Evolutionary conservation across 64 coral and sea anemone genomes (phyloP).

Genomic region (Montipora capricornis): DNA sequence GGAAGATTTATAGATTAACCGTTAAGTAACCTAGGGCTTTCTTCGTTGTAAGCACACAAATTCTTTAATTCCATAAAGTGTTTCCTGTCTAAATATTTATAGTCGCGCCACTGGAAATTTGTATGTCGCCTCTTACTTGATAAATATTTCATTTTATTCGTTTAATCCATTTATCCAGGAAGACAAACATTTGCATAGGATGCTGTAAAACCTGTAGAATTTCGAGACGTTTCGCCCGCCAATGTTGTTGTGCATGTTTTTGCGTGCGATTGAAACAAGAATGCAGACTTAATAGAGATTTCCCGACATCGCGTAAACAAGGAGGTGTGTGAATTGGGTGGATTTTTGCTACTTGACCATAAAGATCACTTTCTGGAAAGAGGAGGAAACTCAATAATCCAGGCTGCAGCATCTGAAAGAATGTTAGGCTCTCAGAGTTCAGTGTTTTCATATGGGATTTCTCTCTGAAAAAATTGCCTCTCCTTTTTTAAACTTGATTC

Average conservation of each 20-base stretch:
- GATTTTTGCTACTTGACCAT: background rate
- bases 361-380: background rate
- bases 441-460: no score
- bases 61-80: background rate
- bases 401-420: no score
- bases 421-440: no score
- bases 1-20: background rate
- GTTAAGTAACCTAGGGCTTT: background rate
- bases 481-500: no score
- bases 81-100: background rate
- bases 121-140: background rate
- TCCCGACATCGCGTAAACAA: background rate
- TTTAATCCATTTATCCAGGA: background rate
- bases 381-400: background rate
- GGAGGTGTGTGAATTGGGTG: background rate
- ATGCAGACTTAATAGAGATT: background rate
- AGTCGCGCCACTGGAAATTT: background rate
- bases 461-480: no score
- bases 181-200: background rate
- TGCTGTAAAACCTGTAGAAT: background rate
- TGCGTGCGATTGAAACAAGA: background rate
- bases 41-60: background rate
- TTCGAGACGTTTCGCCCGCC: background rate
- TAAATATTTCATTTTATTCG: background rate
- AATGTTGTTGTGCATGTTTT: background rate